Conservation (phyloP, 1,140 invertebrate genomes). For the Pogonomyrmex californicus region DNA sequence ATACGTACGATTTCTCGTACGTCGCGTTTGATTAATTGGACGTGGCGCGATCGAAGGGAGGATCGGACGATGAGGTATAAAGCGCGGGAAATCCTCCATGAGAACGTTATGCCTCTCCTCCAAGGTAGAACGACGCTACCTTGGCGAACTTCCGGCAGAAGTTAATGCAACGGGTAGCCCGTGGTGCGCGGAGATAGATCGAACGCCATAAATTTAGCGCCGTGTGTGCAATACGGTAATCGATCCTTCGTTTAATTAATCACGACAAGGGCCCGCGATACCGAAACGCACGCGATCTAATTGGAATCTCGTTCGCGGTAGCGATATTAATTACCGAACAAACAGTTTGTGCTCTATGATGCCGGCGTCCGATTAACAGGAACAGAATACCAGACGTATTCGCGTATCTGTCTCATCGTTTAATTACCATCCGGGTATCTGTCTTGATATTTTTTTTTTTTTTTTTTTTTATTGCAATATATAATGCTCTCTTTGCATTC, state of each 20-base stretch:
- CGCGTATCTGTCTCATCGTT: slow-evolving; percentile 32
- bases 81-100: slow-evolving; percentile 31
- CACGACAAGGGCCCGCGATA: slow-evolving; percentile 45
- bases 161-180: slow-evolving; percentile 43
- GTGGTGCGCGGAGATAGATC: slow-evolving; percentile 30
- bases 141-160: slow-evolving; percentile 49
- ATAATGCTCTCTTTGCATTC: not conserved
- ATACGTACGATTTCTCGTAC: slow-evolving; percentile 11
- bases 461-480: not conserved
- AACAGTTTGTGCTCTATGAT: slow-evolving; percentile 57
- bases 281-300: slow-evolving; percentile 48
- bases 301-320: slow-evolving; percentile 60
- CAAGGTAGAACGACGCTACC: slow-evolving; percentile 1
- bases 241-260: slow-evolving; percentile 68
- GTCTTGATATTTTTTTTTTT: not conserved
- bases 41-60: slow-evolving; percentile 1
- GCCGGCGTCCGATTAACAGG: slow-evolving; percentile 27
- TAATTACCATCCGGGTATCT: slow-evolving; percentile 37
- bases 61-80: slow-evolving; percentile 35
- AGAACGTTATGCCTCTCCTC: slow-evolving; percentile 21
- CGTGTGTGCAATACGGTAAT: slow-evolving; percentile 21
- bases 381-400: slow-evolving; percentile 27
- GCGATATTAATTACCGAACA: slow-evolving; percentile 70
- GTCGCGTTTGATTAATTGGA: slow-evolving; percentile 48
- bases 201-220: slow-evolving; percentile 18